Conservation (phyloP, 2,113 vertebrate species). For the Thermophis baileyi region DNA sequence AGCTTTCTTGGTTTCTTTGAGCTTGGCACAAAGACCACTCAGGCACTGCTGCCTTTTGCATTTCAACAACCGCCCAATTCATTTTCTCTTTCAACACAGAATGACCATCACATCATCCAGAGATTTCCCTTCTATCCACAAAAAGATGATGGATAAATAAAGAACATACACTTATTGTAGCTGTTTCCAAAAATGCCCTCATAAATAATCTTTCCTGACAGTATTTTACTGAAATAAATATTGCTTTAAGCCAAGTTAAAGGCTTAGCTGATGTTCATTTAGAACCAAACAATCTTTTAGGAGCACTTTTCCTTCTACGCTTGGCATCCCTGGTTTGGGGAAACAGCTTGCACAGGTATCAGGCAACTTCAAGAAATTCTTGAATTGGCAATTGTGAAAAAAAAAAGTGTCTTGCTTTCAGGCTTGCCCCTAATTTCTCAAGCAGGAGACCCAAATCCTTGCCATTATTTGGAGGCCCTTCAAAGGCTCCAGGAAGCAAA, state of each 20-base stretch:
- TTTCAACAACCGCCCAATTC: neutral
- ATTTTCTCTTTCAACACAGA: neutral
- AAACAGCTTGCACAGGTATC: neutral
- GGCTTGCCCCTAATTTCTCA: neutral
- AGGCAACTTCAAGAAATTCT: neutral
- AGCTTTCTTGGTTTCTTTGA: neutral
- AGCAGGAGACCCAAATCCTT: constrained; percentile 45
- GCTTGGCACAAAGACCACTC: neutral
- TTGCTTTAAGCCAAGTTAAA: constrained; percentile 18
- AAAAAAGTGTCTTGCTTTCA: neutral
- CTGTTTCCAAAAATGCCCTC: neutral
- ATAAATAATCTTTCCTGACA: constrained; percentile 11
- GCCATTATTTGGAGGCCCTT: constrained; percentile 56
- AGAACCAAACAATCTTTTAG: neutral
- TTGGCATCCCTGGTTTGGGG: neutral
- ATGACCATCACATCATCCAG: rapidly evolving
- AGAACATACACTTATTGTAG: neutral
- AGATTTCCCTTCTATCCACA: neutral
- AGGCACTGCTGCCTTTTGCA: neutral
- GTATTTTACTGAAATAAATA: constrained; percentile 31
- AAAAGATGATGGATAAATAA: neutral
- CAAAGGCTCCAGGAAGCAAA: neutral
- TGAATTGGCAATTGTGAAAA: neutral
- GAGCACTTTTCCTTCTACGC: neutral
- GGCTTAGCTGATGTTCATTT: constrained; percentile 25